Evolutionary conservation across 1,140 invertebrate species (phyloP).

Genomic region (Reticulitermes speratus): DNA sequence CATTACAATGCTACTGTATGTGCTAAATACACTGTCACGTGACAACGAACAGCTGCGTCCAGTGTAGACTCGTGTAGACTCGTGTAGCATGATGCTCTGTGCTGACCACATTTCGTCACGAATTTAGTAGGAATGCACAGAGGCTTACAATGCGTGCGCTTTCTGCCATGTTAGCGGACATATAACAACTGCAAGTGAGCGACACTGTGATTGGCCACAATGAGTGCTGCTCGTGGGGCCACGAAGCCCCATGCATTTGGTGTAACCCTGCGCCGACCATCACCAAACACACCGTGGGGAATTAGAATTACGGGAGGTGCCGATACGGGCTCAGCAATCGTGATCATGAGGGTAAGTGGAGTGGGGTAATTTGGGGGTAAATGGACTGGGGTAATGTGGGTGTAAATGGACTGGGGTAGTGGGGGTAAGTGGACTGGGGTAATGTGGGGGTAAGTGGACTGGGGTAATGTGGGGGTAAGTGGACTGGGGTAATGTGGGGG

Average conservation of each 20-base stretch:
- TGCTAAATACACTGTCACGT: too few relatives aligned
- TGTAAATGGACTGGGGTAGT: background rate
- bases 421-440: too few relatives aligned
- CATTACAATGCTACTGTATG: too few relatives aligned
- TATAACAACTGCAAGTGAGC: background rate
- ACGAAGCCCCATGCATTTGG: slow-evolving; percentile 60
- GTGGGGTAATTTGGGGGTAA: slow-evolving; percentile 32
- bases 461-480: slow-evolving; percentile 87
- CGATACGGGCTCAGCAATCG: slow-evolving; percentile 84
- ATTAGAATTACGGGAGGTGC: slow-evolving; percentile 86
- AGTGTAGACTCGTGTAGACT: too few relatives aligned
- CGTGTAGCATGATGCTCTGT: too few relatives aligned
- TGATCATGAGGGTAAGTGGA: slow-evolving; percentile 82
- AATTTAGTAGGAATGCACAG: background rate
- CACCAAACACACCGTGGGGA: slow-evolving; percentile 79
- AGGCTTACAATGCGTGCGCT: background rate
- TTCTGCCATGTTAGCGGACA: background rate
- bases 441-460: too few relatives aligned
- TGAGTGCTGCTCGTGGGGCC: background rate
- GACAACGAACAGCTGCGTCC: too few relatives aligned
- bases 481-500: slow-evolving; percentile 31
- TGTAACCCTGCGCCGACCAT: slow-evolving; percentile 73
- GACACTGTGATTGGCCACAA: background rate
- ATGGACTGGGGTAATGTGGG: background rate
- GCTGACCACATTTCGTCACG: too few relatives aligned